Evolutionary conservation across 2,797 vertebrate species (phyloP), one percentile per base, ranked within the genome.

Genomic region (Arctocebus calabarensis): DNA sequence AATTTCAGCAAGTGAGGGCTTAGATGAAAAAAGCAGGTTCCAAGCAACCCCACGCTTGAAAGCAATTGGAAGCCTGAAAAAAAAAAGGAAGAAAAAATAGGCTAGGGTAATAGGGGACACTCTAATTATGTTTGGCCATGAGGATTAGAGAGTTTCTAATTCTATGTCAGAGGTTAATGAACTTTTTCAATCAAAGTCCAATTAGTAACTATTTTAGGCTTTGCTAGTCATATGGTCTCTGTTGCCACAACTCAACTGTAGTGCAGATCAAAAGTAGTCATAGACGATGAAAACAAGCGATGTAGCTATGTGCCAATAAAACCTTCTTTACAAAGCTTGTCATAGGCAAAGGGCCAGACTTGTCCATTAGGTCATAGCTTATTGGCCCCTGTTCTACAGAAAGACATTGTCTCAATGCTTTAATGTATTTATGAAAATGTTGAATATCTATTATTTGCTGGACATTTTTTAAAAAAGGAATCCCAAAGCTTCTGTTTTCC

Each of bases 301-400:
- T 23, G 13, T 43, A 34, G 59, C 16, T 70, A 7, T 85, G 10
- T 88, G 75, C 27, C 37, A 92, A 45, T 86, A 92, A 94, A 87
- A 92, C n/a, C 88, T 96, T 82, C 91, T 93, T 86, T 70, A 78
- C 10, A 83, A 95, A 94, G 71, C 10, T 70, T 8, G 2, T 74
- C 40, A 7, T 4, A 89, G 37, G 5, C 40, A 81, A 59, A 75
- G 37, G 32, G 4, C 22, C 4, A 40, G 7, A 25, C 27, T 90
- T 90, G 34, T 6, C n/a, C 43, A 62, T 94, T 52, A 40, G 73
- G 7, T 55, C 17, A 29, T 12, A 90, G 48, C 77, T 88, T 84
- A 2, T 9, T 73, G 37, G 74, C 3, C 29, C 6, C 10, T 77
- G 2, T 68, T 96, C 37, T 74, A 81, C 6, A 87, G n/a, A 13